These are phyloP conservation scores for Lycia hirtaria DNA, from an alignment of 2,888 invertebrate species.

Conservation along the genomic window DNA sequence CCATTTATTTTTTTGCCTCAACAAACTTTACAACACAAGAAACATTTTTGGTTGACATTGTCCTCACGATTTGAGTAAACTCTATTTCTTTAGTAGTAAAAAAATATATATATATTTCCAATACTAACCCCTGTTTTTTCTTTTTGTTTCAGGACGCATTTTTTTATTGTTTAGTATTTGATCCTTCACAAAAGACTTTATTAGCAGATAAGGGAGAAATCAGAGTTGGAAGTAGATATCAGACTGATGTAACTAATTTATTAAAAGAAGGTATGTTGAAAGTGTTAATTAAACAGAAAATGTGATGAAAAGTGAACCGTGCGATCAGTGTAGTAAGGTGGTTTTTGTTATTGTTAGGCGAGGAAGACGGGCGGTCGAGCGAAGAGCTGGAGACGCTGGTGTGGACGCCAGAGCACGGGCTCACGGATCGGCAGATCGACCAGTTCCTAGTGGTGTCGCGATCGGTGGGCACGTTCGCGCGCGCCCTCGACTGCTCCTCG, in stretches of 20 bases:
- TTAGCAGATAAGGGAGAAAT: constrained; percentile 99
- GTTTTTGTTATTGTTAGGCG: constrained; percentile 62
- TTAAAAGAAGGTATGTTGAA: constrained; percentile 88
- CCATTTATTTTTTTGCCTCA: no score
- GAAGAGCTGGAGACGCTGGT: constrained; percentile 95
- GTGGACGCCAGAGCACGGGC: constrained; percentile 96
- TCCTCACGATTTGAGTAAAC: not conserved
- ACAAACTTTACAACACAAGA: no score
- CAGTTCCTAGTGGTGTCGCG: constrained; percentile 98
- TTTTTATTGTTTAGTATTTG: constrained; percentile 99
- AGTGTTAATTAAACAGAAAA: constrained; percentile 38
- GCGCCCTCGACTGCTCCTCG: constrained; percentile 99
- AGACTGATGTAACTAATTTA: constrained; percentile 95
- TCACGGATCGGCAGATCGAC: constrained; percentile 98
- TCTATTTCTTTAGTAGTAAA: not conserved
- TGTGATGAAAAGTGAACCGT: constrained; percentile 32
- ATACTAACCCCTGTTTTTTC: constrained; percentile 55
- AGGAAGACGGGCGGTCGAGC: constrained; percentile 87
- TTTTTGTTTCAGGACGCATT: constrained; percentile 95
- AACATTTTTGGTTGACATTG: no score
- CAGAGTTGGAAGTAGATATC: constrained; percentile 96
- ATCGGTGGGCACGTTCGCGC: constrained; percentile 99
- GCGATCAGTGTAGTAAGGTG: constrained; percentile 30
- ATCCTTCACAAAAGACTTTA: constrained; percentile 99
- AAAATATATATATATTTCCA: not conserved